These are phyloP conservation scores for Malacoctenus gilli DNA, from an alignment of 2,797 vertebrate species.

Conservation along the genomic window DNA sequence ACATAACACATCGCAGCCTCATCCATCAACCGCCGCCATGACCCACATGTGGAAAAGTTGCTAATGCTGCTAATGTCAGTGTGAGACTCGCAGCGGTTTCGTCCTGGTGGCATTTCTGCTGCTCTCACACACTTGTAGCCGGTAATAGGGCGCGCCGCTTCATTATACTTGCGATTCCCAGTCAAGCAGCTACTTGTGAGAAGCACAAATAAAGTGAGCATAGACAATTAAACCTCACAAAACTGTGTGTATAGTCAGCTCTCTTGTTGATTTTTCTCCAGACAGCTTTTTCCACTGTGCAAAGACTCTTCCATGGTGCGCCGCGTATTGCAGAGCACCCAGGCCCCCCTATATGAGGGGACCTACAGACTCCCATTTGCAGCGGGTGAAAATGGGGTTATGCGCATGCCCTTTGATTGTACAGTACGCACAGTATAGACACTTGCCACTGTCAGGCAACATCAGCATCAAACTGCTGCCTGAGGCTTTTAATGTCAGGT, in stretches of 20 bases:
- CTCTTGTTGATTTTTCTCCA: background rate
- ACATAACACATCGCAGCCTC: slow-evolving; percentile 26
- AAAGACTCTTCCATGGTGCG: too few species aligned
- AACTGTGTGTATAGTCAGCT: slow-evolving; percentile 21
- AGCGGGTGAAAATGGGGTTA: slow-evolving; percentile 20
- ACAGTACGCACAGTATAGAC: slow-evolving; percentile 60
- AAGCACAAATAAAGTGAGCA: slow-evolving; percentile 20
- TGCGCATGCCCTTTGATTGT: slow-evolving; percentile 38
- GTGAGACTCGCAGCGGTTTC: slow-evolving; percentile 11
- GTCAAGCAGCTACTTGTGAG: slow-evolving; percentile 7
- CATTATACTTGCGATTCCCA: slow-evolving; percentile 25
- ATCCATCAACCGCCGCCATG: slow-evolving; percentile 37
- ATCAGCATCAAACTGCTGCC: slow-evolving; percentile 58
- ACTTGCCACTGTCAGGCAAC: slow-evolving; percentile 55
- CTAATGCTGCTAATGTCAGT: slow-evolving; percentile 37
- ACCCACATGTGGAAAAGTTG: slow-evolving; percentile 55
- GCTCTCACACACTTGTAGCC: slow-evolving; percentile 2
- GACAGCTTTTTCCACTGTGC: too few species aligned
- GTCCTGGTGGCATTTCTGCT: slow-evolving; percentile 18
- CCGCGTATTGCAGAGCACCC: background rate
- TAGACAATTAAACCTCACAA: slow-evolving; percentile 32
- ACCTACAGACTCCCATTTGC: slow-evolving; percentile 1
- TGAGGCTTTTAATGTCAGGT: slow-evolving; percentile 51
- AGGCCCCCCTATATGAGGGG: slow-evolving; percentile 6
- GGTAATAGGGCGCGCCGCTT: slow-evolving; percentile 29